phyloP scores from a whole-genome alignment of 2,888 invertebrate genomes.

The Girardia tigrina region DNA sequence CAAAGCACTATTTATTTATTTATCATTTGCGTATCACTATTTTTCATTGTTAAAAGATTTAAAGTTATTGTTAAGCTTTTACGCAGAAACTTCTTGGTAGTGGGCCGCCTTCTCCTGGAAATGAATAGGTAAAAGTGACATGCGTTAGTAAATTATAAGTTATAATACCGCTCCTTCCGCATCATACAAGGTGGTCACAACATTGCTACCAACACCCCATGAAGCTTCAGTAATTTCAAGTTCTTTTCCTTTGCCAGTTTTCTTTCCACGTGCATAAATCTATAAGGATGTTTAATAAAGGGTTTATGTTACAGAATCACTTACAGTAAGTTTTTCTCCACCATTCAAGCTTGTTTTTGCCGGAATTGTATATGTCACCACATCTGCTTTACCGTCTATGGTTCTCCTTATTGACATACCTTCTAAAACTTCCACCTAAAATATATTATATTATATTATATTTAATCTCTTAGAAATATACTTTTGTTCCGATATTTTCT shows the following conservation, averaged over 20 bases:
- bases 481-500: neutral
- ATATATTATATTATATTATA: neutral
- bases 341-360: neutral
- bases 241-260: neutral
- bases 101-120: neutral
- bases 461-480: neutral
- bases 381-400: neutral
- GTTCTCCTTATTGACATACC: neutral
- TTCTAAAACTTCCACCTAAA: neutral
- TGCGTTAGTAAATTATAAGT: neutral
- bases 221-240: neutral
- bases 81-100: neutral
- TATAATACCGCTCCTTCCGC: neutral
- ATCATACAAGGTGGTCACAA: neutral
- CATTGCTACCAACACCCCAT: slow-evolving; percentile 13
- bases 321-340: slow-evolving; percentile 1
- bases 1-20: no score
- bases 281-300: neutral
- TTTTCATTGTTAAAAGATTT: no score
- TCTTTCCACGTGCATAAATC: neutral
- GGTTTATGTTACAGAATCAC: neutral
- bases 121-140: neutral
- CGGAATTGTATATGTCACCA: neutral
- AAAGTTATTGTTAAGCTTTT: neutral
- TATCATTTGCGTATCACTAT: no score